Percentiles rank a stretch among this genome's conserved stretches.
phyloP scores from a whole-genome alignment of 2,113 vertebrate species.

The Sterrhoptilus dennistouni region DNA sequence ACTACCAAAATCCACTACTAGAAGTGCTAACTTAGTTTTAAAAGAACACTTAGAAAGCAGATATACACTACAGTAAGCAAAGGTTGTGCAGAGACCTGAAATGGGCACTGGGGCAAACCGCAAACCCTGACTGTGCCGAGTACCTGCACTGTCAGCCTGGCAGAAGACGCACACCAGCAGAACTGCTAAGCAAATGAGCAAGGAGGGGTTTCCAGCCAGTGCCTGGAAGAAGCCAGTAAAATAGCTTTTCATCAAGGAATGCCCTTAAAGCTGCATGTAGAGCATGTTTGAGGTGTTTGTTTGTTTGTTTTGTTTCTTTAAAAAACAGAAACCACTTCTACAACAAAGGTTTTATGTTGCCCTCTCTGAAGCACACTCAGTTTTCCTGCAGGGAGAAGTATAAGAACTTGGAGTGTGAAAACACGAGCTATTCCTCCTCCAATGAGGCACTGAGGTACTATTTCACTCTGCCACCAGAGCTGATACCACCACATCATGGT shows the following conservation, averaged over 20 bases:
- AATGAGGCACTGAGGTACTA: neutral
- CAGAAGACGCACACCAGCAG: neutral
- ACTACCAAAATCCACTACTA: neutral
- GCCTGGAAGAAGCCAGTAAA: neutral
- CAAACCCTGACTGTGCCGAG: neutral
- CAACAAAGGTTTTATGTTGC: neutral
- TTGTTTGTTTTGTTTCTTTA: neutral
- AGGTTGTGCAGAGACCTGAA: neutral
- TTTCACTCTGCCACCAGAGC: neutral
- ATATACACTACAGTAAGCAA: neutral
- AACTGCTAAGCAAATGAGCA: neutral
- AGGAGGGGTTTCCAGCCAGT: neutral
- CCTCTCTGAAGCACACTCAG: neutral
- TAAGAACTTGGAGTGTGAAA: neutral
- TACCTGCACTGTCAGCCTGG: neutral
- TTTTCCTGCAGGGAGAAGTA: neutral
- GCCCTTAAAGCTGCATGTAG: neutral
- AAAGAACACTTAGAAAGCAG: neutral
- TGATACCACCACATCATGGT: fast-evolving
- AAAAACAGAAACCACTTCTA: neutral
- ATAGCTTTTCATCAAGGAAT: neutral
- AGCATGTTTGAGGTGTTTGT: neutral
- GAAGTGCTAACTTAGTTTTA: neutral
- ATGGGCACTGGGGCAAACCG: neutral
- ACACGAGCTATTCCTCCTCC: neutral